Base-by-base conservation (phyloP, 2,797 vertebrate species). In the Macroramphosus scolopax region DNA sequence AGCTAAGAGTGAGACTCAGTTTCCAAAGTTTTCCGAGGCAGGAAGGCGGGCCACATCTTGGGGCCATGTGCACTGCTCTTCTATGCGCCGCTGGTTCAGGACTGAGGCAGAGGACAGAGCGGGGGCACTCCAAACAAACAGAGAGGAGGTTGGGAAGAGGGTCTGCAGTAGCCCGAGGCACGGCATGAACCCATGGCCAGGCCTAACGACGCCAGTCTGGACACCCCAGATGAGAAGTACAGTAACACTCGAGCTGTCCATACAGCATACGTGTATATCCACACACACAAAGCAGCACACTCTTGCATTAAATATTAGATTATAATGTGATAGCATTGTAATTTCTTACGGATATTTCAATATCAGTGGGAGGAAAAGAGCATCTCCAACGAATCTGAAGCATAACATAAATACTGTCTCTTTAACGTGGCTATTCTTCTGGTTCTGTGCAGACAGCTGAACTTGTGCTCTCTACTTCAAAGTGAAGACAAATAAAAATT, bases 41-140 rank as follows among this genome's bases (percentile, higher is more conserved):
- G 62, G 63, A 66, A 70, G 64, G 40, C 33, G 6, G 55, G 30
- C 55, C 74, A 87, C 88, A 86, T 88, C 78, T 85, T 85, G 80
- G 76, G 62, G 49, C 81, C 86, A 87, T 79, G 77, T 88, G 85
- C 72, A 55, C 35, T 8, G 4, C 55, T 17, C 50, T 42, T 61
- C 61, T 62, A 45, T 26, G 35, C 25, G 24, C 67, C 56, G 60
- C 65, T 49, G 49, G 32, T 56, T 62, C 22, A 17, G 45, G 59
- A 64, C 52, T 37, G 39, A 49, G 32, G 51, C 30, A 14, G 47
- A 50, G 55, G 57, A 54, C 24, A 58, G 39, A 61, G 67, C 32
- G 47, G 45, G n/a, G n/a, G n/a, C 46, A 39, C 55, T 76, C 56
- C 58, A 73, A 79, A 80, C 63, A 81, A 75, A 82, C 71, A 57